Conservation (phyloP, 1,140 invertebrate species). For the Helicoverpa armigera region DNA sequence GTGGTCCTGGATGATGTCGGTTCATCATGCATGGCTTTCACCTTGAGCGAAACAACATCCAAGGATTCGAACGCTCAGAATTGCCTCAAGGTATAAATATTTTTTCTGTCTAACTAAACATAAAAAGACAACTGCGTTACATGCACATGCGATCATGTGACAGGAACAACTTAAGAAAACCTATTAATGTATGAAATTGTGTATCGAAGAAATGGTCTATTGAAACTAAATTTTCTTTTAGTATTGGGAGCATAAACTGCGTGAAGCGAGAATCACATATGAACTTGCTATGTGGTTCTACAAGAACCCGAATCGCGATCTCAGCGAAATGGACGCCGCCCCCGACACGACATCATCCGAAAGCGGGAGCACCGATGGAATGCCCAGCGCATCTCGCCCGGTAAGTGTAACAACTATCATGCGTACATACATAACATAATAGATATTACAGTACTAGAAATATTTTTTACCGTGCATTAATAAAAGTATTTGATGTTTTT, state of each 20-base stretch:
- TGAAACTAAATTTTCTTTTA: slow-evolving; percentile 52
- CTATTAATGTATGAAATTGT: background rate
- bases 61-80: slow-evolving; percentile 64
- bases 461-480: no score
- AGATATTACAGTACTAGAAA: no score
- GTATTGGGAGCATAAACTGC: slow-evolving; percentile 75
- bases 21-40: slow-evolving; percentile 69
- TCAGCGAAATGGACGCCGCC: slow-evolving; percentile 68
- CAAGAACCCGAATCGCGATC: slow-evolving; percentile 66
- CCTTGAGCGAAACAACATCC: slow-evolving; percentile 62
- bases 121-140: no score
- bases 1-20: slow-evolving; percentile 77
- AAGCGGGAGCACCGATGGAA: slow-evolving; percentile 52
- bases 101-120: no score
- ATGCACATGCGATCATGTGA: no score
- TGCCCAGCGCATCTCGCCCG: slow-evolving; percentile 33
- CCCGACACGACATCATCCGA: slow-evolving; percentile 51
- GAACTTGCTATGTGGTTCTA: slow-evolving; percentile 67
- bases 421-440: no score
- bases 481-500: no score
- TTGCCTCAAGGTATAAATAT: slow-evolving; percentile 63
- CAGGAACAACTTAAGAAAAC: no score
- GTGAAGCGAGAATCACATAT: slow-evolving; percentile 76
- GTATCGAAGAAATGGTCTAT: background rate
- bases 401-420: slow-evolving; percentile 41